Evolutionary conservation across 2,113 vertebrate species (phyloP).

Genomic region (Formicarius rufipectus): DNA sequence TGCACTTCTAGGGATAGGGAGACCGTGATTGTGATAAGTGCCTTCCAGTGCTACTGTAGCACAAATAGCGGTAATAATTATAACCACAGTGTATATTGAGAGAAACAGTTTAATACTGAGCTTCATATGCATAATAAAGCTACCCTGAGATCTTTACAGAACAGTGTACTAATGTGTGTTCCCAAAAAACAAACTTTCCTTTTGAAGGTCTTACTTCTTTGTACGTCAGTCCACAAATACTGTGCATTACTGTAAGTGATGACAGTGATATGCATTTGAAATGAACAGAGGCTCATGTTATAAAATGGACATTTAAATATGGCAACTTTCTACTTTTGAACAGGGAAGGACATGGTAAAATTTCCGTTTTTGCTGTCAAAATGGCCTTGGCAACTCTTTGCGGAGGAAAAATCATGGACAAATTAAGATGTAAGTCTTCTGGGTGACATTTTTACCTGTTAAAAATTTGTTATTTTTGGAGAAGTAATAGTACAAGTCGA

Average conservation of each 20-base stretch:
- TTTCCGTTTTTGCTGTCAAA: conserved; percentile 94
- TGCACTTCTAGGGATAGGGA: neutral
- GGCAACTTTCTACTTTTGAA: conserved; percentile 56
- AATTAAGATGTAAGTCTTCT: conserved; percentile 94
- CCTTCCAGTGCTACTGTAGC: neutral
- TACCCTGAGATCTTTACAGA: neutral
- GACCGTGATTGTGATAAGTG: neutral
- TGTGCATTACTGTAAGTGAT: neutral
- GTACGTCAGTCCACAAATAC: neutral
- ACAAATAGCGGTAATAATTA: neutral
- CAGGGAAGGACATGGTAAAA: conserved; percentile 95
- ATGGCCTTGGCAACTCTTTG: conserved; percentile 92
- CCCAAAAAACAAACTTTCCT: neutral
- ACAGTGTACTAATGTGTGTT: neutral
- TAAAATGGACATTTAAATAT: neutral
- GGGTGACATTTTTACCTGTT: neutral
- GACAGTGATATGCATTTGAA: neutral
- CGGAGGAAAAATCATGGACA: conserved; percentile 98
- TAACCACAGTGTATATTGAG: neutral
- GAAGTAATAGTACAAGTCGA: neutral
- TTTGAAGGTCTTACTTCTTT: neutral
- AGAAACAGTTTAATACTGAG: neutral
- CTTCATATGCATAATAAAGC: neutral
- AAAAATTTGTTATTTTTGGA: neutral
- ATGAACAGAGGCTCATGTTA: neutral